Evolutionary conservation across 2,797 vertebrate genomes (phyloP).

Genomic region (Lycodopsis pacificus): DNA sequence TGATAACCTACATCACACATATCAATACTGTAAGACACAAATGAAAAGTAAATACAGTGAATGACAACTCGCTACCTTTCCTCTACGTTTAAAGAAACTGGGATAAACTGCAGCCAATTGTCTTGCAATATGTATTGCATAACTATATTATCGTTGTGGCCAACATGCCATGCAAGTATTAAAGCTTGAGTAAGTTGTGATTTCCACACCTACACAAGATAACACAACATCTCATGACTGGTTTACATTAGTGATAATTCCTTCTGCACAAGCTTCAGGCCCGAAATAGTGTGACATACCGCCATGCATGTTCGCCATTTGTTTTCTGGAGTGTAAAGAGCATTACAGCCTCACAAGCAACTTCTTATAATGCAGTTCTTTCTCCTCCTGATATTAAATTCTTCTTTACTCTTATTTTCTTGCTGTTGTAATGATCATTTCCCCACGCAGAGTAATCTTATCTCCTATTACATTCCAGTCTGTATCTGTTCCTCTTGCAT

Average conservation of each 20-base stretch:
- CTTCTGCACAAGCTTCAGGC: not conserved
- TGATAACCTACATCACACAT: not conserved
- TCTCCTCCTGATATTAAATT: not conserved
- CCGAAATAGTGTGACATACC: not conserved
- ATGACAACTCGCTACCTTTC: not conserved
- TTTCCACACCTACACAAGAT: not conserved
- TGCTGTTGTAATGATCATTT: not conserved
- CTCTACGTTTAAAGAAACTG: not conserved
- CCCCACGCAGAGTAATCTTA: not conserved
- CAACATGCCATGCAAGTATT: not conserved
- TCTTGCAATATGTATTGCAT: not conserved
- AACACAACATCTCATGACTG: not conserved
- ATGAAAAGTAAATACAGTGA: not conserved
- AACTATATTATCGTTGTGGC: not conserved
- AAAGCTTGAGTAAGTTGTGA: not conserved
- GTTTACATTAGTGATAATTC: not conserved
- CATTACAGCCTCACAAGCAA: not conserved
- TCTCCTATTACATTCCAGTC: not conserved
- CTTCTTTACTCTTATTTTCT: not conserved
- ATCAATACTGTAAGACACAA: not conserved
- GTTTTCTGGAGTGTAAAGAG: slow-evolving; percentile 27
- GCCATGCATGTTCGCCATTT: not conserved
- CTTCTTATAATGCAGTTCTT: no score
- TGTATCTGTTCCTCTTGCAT: not conserved
- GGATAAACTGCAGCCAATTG: not conserved